Evolutionary conservation across 2,888 invertebrate species (phyloP).

Genomic region (Thelaira solivaga): DNA sequence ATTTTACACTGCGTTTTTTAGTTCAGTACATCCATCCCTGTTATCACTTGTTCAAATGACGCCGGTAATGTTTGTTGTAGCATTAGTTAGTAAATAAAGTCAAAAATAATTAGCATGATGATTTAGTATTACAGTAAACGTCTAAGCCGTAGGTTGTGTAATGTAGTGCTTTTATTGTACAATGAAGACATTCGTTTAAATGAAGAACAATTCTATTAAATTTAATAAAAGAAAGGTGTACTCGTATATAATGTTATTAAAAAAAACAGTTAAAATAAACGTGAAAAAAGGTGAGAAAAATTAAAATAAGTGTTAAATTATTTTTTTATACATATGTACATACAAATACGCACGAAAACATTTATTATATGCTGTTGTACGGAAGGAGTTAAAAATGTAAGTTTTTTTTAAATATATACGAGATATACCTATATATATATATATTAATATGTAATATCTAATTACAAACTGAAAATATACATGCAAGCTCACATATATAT

Average conservation of each 20-base stretch:
- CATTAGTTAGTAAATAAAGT: not conserved
- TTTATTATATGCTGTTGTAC: not conserved
- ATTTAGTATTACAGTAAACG: conserved; percentile 40
- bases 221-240: too few relatives aligned
- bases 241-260: too few relatives aligned
- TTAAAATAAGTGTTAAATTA: too few relatives aligned
- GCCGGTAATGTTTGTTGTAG: not conserved
- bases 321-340: not conserved
- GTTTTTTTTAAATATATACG: not conserved
- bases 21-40: conserved; percentile 30
- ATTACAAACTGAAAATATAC: too few relatives aligned
- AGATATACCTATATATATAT: not conserved
- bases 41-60: conserved; percentile 25
- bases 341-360: not conserved
- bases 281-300: too few relatives aligned
- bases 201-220: not conserved
- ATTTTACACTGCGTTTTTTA: not conserved
- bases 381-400: not conserved
- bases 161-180: not conserved
- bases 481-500: too few relatives aligned
- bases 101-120: conserved; percentile 2
- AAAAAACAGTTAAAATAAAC: too few relatives aligned
- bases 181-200: too few relatives aligned
- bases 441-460: not conserved
- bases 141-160: conserved; percentile 2